Conservation (phyloP, 2,113 vertebrate species). For the Corvus hawaiiensis region DNA sequence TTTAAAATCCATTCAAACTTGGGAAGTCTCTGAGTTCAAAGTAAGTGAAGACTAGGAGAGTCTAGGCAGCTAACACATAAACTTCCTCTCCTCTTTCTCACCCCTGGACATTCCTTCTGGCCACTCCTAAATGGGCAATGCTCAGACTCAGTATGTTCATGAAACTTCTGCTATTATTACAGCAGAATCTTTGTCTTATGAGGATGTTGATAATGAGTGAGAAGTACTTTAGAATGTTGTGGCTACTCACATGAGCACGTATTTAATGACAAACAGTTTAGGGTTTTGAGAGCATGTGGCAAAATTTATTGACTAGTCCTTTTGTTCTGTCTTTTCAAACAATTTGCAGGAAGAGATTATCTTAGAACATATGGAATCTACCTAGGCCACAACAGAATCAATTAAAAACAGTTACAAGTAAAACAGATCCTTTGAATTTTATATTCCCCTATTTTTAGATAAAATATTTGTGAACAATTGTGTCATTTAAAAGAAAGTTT, state of each 20-base stretch:
- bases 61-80: not conserved
- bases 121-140: not conserved
- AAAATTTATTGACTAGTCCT: not conserved
- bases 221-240: not conserved
- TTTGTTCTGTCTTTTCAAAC: not conserved
- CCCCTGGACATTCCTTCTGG: not conserved
- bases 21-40: not conserved
- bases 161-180: not conserved
- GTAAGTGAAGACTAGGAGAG: not conserved
- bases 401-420: not conserved
- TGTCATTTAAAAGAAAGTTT: not conserved
- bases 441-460: not conserved
- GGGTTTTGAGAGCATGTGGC: not conserved
- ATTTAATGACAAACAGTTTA: not conserved
- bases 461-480: not conserved
- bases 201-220: not conserved
- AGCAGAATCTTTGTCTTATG: not conserved
- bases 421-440: not conserved
- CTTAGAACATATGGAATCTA: not conserved
- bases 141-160: fast-evolving
- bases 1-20: not conserved
- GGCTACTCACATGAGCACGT: not conserved
- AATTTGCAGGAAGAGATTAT: not conserved
- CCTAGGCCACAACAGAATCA: not conserved
- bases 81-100: not conserved